A percentile compares a stretch with the other conserved stretches of the same genome.
Conservation (phyloP, 2,888 invertebrate species). For the Papilio demoleus region DNA sequence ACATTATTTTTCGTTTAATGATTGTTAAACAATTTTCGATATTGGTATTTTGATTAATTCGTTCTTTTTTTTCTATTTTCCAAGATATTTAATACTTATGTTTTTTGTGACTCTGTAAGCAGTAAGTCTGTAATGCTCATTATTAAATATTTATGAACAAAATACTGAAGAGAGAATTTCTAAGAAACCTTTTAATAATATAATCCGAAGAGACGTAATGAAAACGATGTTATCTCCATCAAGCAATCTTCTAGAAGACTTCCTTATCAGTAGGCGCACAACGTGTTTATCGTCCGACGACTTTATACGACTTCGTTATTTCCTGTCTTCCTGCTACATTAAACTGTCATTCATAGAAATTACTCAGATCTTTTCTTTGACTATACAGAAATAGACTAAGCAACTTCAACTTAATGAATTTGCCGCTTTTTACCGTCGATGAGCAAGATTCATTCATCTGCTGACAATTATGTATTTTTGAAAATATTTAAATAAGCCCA, state of each 20-base stretch:
- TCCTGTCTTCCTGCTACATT: conserved; percentile 11
- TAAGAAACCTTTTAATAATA: background rate
- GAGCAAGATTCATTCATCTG: no score
- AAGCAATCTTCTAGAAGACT: conserved; percentile 1
- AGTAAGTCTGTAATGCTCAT: no score
- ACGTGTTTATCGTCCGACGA: conserved; percentile 13
- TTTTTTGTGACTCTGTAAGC: no score
- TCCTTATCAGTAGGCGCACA: background rate
- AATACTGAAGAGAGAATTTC: no score
- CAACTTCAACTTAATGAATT: background rate
- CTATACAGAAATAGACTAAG: background rate
- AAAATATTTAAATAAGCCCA: no score
- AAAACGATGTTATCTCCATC: conserved; percentile 17
- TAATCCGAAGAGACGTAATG: conserved; percentile 3
- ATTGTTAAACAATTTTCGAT: conserved; percentile 18
- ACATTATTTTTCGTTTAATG: conserved; percentile 17
- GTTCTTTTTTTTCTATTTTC: background rate
- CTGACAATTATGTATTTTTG: no score
- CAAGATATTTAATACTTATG: no score
- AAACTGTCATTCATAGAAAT: conserved; percentile 26
- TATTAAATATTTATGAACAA: no score
- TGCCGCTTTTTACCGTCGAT: background rate
- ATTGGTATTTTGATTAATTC: background rate
- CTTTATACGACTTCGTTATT: conserved; percentile 16
- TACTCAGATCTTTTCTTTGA: conserved; percentile 4